Conservation (phyloP, 2,888 invertebrate genomes). For the Drosophila neotestacea region DNA sequence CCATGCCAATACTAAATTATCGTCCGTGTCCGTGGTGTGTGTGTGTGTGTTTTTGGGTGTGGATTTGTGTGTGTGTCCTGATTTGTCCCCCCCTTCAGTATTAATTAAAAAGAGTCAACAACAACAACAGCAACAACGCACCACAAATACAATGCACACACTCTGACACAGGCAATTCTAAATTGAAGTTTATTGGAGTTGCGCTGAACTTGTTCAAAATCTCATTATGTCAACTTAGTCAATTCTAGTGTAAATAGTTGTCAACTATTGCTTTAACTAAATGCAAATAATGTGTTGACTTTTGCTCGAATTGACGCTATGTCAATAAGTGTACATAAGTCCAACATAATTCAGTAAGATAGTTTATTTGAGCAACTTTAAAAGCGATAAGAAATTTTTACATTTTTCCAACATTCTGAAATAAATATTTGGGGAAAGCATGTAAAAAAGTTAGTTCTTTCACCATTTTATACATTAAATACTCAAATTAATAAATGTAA, state of each 20-base stretch:
- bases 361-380: not conserved
- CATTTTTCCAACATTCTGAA: no score
- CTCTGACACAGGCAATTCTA: constrained; percentile 28
- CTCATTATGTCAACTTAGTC: constrained; percentile 1
- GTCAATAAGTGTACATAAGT: no score
- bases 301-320: no score
- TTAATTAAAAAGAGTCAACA: constrained; percentile 32
- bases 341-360: not conserved
- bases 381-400: no score
- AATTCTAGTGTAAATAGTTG: not conserved
- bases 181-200: constrained; percentile 22
- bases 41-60: constrained; percentile 30
- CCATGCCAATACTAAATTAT: constrained; percentile 53
- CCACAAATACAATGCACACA: constrained; percentile 23
- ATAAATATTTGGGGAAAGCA: no score
- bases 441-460: no score
- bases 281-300: no score
- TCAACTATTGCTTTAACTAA: not conserved
- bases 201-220: constrained; percentile 19
- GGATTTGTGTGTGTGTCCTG: constrained; percentile 32
- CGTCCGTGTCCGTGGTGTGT: constrained; percentile 48
- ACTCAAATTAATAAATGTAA: no score
- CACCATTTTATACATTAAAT: no score
- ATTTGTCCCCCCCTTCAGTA: constrained; percentile 44
- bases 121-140: constrained; percentile 22